Evolutionary conservation across 2,113 vertebrate genomes (phyloP).

Genomic region (Gopherus flavomarginatus): DNA sequence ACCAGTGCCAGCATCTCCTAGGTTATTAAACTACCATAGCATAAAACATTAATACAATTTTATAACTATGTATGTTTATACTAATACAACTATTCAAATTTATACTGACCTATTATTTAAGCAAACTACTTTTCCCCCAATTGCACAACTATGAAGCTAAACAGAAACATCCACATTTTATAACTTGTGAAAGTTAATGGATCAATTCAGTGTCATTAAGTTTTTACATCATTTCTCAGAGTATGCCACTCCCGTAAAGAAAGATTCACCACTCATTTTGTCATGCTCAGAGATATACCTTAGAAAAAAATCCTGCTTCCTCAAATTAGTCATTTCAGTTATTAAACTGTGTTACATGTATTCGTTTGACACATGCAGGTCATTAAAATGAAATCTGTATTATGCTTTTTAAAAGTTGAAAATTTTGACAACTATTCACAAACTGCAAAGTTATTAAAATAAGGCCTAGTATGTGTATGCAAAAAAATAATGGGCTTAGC

Average conservation of each 20-base stretch:
- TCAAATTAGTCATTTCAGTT: not conserved
- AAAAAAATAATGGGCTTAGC: not conserved
- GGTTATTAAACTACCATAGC: not conserved
- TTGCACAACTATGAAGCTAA: slow-evolving; percentile 59
- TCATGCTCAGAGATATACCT: not conserved
- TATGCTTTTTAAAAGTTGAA: not conserved
- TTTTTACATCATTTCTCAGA: not conserved
- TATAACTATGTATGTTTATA: slow-evolving; percentile 4
- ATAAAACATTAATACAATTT: slow-evolving; percentile 18
- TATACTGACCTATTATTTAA: slow-evolving; percentile 49
- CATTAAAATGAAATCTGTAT: not conserved
- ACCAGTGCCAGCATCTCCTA: not conserved
- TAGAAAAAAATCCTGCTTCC: not conserved
- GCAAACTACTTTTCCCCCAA: slow-evolving; percentile 23
- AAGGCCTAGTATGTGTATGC: not conserved
- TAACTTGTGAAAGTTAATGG: slow-evolving; percentile 48
- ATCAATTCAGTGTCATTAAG: slow-evolving; percentile 45
- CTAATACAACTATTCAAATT: slow-evolving; percentile 35
- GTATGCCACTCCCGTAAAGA: not conserved
- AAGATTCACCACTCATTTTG: not conserved
- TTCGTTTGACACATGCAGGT: not conserved
- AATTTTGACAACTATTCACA: not conserved
- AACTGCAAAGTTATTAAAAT: not conserved
- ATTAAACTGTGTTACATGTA: not conserved
- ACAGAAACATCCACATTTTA: slow-evolving; percentile 53